phyloP scores from a whole-genome alignment of 1,140 invertebrate species.

The Trialeurodes vaporariorum region DNA sequence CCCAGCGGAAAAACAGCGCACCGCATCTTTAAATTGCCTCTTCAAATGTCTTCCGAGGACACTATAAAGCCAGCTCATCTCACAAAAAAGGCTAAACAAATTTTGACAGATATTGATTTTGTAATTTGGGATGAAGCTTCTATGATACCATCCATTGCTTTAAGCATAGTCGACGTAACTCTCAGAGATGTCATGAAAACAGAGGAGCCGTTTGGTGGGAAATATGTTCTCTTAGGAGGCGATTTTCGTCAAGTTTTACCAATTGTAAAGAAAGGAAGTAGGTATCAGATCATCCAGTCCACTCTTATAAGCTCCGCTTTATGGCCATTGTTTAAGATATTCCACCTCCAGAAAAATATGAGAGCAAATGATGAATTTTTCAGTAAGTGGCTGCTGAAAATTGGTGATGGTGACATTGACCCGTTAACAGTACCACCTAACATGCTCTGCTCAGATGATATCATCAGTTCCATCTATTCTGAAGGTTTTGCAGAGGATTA shows the following conservation, averaged over 20 bases:
- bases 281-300: not conserved
- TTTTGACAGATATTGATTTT: not conserved
- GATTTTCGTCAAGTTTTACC: constrained; percentile 10
- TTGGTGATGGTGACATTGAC: not conserved
- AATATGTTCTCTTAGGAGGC: not conserved
- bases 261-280: constrained; percentile 2
- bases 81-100: not conserved
- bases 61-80: not conserved
- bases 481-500: no score
- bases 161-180: not conserved
- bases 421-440: not conserved
- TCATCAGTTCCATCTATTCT: not conserved
- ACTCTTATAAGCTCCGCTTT: not conserved
- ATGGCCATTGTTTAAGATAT: constrained; percentile 7
- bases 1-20: constrained; percentile 25
- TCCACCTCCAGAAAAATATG: not conserved
- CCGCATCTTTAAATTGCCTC: constrained; percentile 21
- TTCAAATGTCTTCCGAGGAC: not conserved
- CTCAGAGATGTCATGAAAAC: constrained; percentile 7
- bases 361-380: not conserved
- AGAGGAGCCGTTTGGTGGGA: constrained; percentile 1
- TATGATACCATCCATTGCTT: not conserved
- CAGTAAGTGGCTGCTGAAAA: not conserved
- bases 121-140: constrained; percentile 5
- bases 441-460: not conserved